Percentiles rank a stretch among this genome's conserved stretches.
phyloP scores from a whole-genome alignment of 1,140 invertebrate genomes.

The Babylonia areolata region DNA sequence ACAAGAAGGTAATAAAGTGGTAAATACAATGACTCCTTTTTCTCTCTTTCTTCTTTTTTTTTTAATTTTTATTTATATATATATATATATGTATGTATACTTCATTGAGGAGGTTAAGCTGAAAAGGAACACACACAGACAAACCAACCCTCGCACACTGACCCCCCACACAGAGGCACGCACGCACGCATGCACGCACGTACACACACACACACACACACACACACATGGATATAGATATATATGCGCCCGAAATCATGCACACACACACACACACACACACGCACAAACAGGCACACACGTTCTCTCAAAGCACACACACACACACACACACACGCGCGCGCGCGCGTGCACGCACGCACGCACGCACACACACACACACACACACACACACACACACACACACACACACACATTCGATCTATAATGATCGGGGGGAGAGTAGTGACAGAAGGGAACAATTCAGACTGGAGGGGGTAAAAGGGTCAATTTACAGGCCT shows the following conservation, averaged over 20 bases:
- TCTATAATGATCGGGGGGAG: too few species aligned
- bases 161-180: neutral
- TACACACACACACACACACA: neutral
- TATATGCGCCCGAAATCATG: neutral
- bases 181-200: neutral
- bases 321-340: neutral
- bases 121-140: neutral
- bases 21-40: too few species aligned
- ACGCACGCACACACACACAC: neutral
- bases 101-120: too few species aligned
- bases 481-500: too few species aligned
- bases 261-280: constrained; percentile 16
- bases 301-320: neutral
- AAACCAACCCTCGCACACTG: neutral
- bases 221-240: neutral
- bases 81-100: too few species aligned
- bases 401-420: neutral
- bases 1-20: too few species aligned
- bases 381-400: neutral
- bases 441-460: too few species aligned
- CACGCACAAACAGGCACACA: neutral
- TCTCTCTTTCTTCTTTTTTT: too few species aligned
- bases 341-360: neutral
- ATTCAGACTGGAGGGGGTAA: too few species aligned
- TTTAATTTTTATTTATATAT: too few species aligned